phyloP scores from a whole-genome alignment of 2,113 vertebrate genomes.

The Pithys albifrons region DNA sequence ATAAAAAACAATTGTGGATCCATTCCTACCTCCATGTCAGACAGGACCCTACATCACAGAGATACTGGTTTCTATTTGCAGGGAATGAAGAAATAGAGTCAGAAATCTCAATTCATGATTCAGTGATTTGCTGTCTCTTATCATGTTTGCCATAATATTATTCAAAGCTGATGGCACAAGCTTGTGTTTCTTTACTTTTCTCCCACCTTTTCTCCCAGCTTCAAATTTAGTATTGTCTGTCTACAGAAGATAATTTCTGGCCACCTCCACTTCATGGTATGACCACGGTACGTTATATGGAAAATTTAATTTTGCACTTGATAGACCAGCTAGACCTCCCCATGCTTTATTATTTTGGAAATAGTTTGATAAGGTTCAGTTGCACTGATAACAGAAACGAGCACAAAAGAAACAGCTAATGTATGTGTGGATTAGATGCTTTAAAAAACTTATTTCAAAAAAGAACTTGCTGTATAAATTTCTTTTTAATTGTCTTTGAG shows the following conservation, averaged over 20 bases:
- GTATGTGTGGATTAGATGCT: neutral
- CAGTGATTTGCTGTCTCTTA: fast-evolving
- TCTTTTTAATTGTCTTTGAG: neutral
- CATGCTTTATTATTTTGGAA: neutral
- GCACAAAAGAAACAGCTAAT: neutral
- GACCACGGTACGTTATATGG: neutral
- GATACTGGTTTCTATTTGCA: neutral
- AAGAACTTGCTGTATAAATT: fast-evolving
- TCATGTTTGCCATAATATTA: neutral
- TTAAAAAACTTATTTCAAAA: neutral
- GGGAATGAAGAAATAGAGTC: neutral
- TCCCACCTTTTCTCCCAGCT: neutral
- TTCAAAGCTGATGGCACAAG: neutral
- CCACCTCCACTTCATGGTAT: neutral
- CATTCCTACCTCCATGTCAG: neutral
- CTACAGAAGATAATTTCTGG: neutral
- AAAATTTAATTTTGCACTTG: neutral
- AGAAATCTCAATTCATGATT: neutral
- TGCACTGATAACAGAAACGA: neutral
- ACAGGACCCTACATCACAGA: neutral
- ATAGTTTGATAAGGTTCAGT: neutral
- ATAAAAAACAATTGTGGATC: neutral
- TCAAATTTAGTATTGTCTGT: neutral
- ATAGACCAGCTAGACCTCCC: neutral
- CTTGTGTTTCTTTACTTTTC: neutral